These are phyloP conservation scores for Cactoblastis cactorum DNA, from an alignment of 2,888 invertebrate genomes.

Conservation along the genomic window DNA sequence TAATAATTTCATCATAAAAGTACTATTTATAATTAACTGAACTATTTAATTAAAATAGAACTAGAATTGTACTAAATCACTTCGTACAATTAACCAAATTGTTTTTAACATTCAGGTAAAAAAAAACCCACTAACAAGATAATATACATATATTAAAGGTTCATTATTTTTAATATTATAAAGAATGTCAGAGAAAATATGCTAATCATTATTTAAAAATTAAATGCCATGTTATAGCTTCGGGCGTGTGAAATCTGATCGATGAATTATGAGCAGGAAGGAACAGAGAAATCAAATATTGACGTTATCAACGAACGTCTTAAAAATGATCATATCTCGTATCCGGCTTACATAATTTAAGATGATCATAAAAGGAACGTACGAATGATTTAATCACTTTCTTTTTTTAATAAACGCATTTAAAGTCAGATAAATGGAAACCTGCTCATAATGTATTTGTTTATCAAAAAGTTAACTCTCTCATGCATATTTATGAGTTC, in stretches of 20 bases:
- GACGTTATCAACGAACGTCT: background rate
- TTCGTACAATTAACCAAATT: too few relatives aligned
- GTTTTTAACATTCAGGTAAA: too few relatives aligned
- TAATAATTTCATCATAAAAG: too few relatives aligned
- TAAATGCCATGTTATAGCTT: background rate
- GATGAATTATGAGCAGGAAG: background rate
- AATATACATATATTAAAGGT: too few relatives aligned
- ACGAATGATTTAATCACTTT: background rate
- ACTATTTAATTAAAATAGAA: too few relatives aligned
- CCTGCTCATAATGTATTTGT: background rate
- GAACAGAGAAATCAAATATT: slow-evolving; percentile 4
- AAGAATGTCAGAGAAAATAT: background rate
- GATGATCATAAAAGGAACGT: background rate
- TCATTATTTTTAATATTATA: background rate
- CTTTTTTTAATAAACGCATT: background rate
- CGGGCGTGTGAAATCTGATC: background rate
- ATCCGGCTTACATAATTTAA: slow-evolving; percentile 20
- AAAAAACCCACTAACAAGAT: too few relatives aligned
- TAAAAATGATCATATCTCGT: slow-evolving; percentile 8
- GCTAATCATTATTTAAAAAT: background rate
- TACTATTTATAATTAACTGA: too few relatives aligned
- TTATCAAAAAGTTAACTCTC: slow-evolving; percentile 38
- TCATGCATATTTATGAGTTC: slow-evolving; percentile 49
- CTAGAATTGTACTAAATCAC: too few relatives aligned
- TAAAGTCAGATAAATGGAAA: background rate